These are phyloP conservation scores for Trogon surrucura DNA, from an alignment of 2,113 vertebrate species.

Conservation along the genomic window DNA sequence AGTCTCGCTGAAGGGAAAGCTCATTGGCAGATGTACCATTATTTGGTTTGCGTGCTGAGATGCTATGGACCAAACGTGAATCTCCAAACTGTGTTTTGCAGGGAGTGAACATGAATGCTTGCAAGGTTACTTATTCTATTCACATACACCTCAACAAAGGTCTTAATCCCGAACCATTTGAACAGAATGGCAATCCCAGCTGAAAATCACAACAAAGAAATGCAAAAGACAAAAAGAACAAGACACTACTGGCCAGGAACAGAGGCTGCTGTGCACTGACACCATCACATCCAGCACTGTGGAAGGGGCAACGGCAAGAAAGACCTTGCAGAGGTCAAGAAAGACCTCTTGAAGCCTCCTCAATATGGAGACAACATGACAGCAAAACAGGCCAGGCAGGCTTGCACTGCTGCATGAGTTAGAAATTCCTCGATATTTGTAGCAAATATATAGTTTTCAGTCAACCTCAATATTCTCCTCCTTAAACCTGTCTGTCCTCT, in stretches of 20 bases:
- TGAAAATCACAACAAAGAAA: not conserved
- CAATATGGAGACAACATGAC: not conserved
- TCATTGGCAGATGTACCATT: not conserved
- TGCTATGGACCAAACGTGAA: fast-evolving
- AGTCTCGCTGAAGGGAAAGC: not conserved
- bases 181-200: not conserved
- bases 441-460: not conserved
- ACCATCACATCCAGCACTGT: not conserved
- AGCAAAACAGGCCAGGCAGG: not conserved
- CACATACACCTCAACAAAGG: not conserved
- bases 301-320: not conserved
- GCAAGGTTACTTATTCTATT: not conserved
- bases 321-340: not conserved
- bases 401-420: not conserved
- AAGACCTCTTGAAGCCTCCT: not conserved
- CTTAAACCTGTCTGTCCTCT: not conserved
- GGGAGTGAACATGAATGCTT: not conserved
- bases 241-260: not conserved
- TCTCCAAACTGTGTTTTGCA: not conserved
- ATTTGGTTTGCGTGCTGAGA: not conserved
- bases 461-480: not conserved
- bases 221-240: not conserved
- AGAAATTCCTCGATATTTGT: not conserved
- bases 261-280: not conserved
- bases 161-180: not conserved